Base-by-base conservation (phyloP, 2,888 invertebrate species). In the Lobophora halterata region DNA sequence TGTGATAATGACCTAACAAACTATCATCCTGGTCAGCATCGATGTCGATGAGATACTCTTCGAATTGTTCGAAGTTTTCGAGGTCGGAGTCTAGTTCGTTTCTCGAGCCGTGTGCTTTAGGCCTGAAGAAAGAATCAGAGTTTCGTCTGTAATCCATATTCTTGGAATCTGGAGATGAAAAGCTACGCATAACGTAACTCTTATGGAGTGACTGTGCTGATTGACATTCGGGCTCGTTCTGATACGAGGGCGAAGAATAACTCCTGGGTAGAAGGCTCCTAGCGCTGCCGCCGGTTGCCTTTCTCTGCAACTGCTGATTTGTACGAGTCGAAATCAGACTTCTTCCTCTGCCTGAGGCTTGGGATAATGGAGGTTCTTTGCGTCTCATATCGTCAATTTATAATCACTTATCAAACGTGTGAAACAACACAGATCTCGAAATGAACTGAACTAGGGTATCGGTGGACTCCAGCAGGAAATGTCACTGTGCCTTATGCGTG, bases 41-140 rank as follows among this genome's bases (percentile, higher is more conserved):
- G 18, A 85, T 81, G 46, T 87, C 86, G n/a, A 87, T 60, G 11
- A 86, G 75, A 21, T 74, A 71, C 35, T 85, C 85, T 37, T 83
- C 82, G 19, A 86, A 82, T 36, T 77, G 78, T 44, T 86, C 86
- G 38, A 79, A 85, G 33, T 77, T 80, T 28, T 86, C 85, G 9
- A 81, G 65, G 56, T 87, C 87, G 0, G 81, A 78, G 37, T 87
- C 86, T 5, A 86, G 46, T 49, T 86, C 86, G 32, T 66, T 74
- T 50, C 79, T 70, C 0, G 83, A 81, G 1, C 78, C 79, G 12
- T 80, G 76, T 12, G 63, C 55, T 49, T 74, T 78, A 0, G 82
- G 76, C 43, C 74, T 65, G 40, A 74, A 79, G 46, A 75, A 75
- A 0, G 78, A 75, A 46, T 82, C 85, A 1, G 78, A 79, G 53